Conservation (phyloP, 2,888 invertebrate genomes). For the Alitta virens region DNA sequence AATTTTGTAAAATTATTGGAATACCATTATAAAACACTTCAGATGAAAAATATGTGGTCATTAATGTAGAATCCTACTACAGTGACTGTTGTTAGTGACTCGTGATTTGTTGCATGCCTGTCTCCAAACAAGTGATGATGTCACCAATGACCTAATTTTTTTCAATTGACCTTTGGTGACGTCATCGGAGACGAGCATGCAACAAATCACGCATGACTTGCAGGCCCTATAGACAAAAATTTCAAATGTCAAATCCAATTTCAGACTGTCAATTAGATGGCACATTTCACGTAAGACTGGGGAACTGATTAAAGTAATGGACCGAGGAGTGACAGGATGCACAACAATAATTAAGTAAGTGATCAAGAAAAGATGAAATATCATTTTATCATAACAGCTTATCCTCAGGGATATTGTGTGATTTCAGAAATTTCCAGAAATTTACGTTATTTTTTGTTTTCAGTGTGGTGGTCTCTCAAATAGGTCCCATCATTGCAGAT, state of each 20-base stretch:
- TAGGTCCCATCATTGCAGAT: slow-evolving; percentile 85
- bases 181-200: too few species aligned
- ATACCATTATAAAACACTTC: not conserved
- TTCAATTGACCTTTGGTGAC: too few species aligned
- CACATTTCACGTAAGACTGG: slow-evolving; percentile 90
- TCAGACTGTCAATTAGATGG: slow-evolving; percentile 80
- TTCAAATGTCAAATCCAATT: not conserved
- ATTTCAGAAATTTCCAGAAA: too few species aligned
- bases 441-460: slow-evolving; percentile 10
- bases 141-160: too few species aligned
- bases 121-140: too few species aligned
- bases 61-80: not conserved
- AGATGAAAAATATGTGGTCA: not conserved
- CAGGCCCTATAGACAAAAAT: too few species aligned
- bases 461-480: slow-evolving; percentile 75
- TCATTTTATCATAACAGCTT: too few species aligned
- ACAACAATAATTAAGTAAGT: slow-evolving; percentile 81
- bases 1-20: not conserved
- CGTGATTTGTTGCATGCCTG: too few species aligned
- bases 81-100: too few species aligned
- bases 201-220: too few species aligned
- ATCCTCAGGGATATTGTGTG: too few species aligned
- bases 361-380: too few species aligned
- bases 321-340: slow-evolving; percentile 90
- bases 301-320: slow-evolving; percentile 91